These are phyloP conservation scores for Vanessa cardui DNA, from an alignment of 2,888 invertebrate genomes.

Conservation along the genomic window DNA sequence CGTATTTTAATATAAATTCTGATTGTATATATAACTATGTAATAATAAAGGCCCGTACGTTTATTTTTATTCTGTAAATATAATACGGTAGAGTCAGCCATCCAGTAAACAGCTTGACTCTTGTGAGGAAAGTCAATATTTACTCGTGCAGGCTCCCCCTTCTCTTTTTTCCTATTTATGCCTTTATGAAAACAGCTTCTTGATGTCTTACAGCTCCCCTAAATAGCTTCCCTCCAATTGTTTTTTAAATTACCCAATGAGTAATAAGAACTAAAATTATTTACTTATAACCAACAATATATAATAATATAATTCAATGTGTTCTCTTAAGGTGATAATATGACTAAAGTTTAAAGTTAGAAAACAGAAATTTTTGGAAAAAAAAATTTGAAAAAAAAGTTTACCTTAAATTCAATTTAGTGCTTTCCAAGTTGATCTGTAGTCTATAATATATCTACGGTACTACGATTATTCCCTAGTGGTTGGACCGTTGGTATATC, in stretches of 20 bases:
- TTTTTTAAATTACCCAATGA: not conserved
- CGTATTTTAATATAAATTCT: not conserved
- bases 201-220: not conserved
- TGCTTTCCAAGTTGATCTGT: too few species aligned
- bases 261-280: not conserved
- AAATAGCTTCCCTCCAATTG: not conserved
- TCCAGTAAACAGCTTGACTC: not conserved
- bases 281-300: too few species aligned
- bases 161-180: not conserved
- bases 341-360: too few species aligned
- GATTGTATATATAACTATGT: not conserved
- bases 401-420: too few species aligned
- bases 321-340: too few species aligned
- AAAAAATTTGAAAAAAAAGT: too few species aligned
- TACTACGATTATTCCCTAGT: too few species aligned
- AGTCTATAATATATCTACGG: too few species aligned
- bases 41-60: not conserved
- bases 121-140: not conserved
- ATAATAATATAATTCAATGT: too few species aligned
- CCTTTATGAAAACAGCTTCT: not conserved
- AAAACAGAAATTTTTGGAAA: too few species aligned
- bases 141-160: not conserved
- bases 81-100: not conserved
- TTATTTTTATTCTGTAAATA: not conserved
- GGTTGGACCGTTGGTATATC: too few species aligned